These are phyloP conservation scores for Polypterus bichir DNA, from an alignment of 2,113 vertebrate species.

Conservation along the genomic window DNA sequence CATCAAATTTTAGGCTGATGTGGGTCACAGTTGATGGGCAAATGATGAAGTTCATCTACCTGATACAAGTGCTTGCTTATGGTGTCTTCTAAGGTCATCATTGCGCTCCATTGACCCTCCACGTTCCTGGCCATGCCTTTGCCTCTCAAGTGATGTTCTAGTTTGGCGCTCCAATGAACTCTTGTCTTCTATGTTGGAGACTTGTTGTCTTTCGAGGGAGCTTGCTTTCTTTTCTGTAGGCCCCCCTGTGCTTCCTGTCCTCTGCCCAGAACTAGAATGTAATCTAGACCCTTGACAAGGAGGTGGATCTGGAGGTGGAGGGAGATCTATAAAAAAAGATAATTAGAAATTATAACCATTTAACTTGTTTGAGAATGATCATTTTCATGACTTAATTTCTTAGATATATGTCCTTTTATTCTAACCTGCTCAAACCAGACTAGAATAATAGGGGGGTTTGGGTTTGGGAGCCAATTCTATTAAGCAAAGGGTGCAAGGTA, in stretches of 20 bases:
- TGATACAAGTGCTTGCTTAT: slow-evolving; percentile 73
- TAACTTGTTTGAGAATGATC: too few species aligned
- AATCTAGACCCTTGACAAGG: slow-evolving; percentile 81
- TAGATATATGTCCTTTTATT: too few species aligned
- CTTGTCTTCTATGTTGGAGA: slow-evolving; percentile 68
- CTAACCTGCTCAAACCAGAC: too few species aligned
- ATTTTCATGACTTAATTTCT: too few species aligned
- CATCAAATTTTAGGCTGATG: background rate
- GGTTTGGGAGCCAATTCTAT: too few species aligned
- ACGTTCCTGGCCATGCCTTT: slow-evolving; percentile 80
- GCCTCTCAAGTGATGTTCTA: slow-evolving; percentile 76
- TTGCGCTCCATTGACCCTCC: slow-evolving; percentile 73
- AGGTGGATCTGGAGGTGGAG: slow-evolving; percentile 94
- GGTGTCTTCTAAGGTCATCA: slow-evolving; percentile 69
- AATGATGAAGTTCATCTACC: slow-evolving; percentile 45
- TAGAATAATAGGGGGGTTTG: too few species aligned
- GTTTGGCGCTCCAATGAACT: slow-evolving; percentile 73
- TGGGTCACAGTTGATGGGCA: background rate
- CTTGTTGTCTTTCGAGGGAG: slow-evolving; percentile 82
- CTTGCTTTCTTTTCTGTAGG: slow-evolving; percentile 76
- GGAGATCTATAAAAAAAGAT: slow-evolving; percentile 74
- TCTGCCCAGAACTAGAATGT: slow-evolving; percentile 56
- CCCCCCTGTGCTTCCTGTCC: slow-evolving; percentile 44
- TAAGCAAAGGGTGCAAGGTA: too few species aligned
- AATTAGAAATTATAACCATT: too few species aligned